A percentile compares a stretch with the other conserved stretches of the same genome.
phyloP scores from a whole-genome alignment of 35 echinoderm and acorn worm species.

The Ophiothrix spiculata region DNA sequence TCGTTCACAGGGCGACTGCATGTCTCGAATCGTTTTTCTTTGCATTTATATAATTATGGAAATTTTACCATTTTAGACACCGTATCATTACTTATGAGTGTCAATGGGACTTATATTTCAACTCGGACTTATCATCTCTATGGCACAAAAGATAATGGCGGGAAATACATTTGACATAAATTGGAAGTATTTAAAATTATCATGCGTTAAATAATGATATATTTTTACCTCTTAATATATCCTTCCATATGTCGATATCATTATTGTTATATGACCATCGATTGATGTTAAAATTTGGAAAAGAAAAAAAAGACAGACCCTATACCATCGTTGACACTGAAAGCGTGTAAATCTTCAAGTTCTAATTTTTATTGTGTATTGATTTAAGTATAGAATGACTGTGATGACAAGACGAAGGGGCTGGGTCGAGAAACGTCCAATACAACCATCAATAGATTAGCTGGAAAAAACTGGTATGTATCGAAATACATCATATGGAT shows the following conservation, averaged over 20 bases:
- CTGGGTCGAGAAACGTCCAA: no score
- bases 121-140: not conserved
- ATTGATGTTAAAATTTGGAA: not conserved
- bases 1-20: not conserved
- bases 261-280: not conserved
- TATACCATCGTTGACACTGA: no score
- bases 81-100: not conserved
- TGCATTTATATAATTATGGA: constrained; percentile 2
- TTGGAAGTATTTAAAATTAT: not conserved
- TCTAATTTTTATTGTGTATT: no score
- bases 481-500: no score
- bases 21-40: not conserved
- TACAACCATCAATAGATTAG: no score
- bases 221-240: not conserved
- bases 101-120: not conserved
- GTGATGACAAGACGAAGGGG: no score
- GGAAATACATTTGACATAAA: not conserved
- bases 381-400: no score
- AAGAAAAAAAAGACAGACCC: no score
- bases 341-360: no score
- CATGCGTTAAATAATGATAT: not conserved
- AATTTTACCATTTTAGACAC: not conserved
- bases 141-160: not conserved
- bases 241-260: not conserved
- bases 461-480: no score